These are phyloP conservation scores for Aspidiotus rigidus DNA, from an alignment of 2,888 invertebrate species.

Conservation along the genomic window DNA sequence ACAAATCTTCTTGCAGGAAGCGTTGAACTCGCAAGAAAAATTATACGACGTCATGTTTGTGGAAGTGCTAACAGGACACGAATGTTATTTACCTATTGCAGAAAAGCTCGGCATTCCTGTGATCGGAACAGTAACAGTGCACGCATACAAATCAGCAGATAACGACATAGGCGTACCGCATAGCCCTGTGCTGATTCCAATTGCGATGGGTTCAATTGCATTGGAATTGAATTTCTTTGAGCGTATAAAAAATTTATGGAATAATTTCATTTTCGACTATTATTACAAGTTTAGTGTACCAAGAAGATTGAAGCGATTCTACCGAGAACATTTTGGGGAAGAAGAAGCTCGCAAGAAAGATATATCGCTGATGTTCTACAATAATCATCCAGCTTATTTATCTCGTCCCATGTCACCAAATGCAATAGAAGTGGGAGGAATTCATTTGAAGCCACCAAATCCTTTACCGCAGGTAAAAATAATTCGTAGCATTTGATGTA, in stretches of 20 bases:
- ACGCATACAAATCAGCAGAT: neutral
- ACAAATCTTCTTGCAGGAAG: neutral
- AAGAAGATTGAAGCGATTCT: neutral
- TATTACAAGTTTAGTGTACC: neutral
- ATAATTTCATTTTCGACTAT: neutral
- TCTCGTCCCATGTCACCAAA: constrained; percentile 14
- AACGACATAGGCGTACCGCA: neutral
- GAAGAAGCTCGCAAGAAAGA: neutral
- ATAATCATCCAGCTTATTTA: constrained; percentile 11
- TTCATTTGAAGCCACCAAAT: constrained; percentile 12
- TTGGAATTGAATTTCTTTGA: neutral
- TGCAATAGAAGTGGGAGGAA: constrained; percentile 18
- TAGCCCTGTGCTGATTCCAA: neutral
- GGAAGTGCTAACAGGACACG: neutral
- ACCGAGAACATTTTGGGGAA: neutral
- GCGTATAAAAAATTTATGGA: constrained; percentile 5
- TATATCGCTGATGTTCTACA: constrained; percentile 7
- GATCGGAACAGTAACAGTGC: neutral
- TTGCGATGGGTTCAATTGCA: neutral
- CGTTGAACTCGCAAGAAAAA: neutral
- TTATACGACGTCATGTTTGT: constrained; percentile 12
- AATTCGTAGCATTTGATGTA: too few relatives aligned
- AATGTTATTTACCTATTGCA: constrained; percentile 16
- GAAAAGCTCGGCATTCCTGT: constrained; percentile 6
- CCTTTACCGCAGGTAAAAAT: constrained; percentile 17